phyloP scores from a whole-genome alignment of 2,888 invertebrate species.

The Julus scandinavius region DNA sequence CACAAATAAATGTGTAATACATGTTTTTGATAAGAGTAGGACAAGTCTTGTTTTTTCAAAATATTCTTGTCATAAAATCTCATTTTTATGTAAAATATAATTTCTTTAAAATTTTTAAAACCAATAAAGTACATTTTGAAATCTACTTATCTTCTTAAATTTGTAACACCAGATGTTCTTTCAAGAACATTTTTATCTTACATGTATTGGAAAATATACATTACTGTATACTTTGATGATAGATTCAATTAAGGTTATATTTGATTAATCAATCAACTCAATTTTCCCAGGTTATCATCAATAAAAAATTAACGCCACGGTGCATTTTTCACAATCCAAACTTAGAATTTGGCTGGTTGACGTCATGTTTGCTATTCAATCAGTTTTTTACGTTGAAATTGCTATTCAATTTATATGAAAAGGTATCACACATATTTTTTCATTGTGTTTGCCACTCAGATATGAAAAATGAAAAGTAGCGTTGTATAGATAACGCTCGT shows the following conservation, averaged over 20 bases:
- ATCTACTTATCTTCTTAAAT: too few species aligned
- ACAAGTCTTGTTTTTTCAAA: too few species aligned
- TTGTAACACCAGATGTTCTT: too few species aligned
- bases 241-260: background rate
- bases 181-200: too few species aligned
- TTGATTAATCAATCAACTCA: background rate
- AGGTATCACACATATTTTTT: background rate
- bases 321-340: background rate
- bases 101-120: too few species aligned
- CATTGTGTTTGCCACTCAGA: conserved; percentile 39
- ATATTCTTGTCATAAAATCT: too few species aligned
- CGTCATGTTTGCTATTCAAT: conserved; percentile 22
- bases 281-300: background rate
- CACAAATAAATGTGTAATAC: too few species aligned
- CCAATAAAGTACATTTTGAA: too few species aligned
- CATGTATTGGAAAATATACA: background rate
- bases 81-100: too few species aligned
- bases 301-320: background rate
- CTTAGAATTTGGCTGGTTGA: background rate
- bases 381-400: background rate
- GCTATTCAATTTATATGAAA: conserved; percentile 1
- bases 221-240: background rate
- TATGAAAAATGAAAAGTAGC: conserved; percentile 14
- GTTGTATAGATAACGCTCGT: background rate
- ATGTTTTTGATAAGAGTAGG: too few species aligned